phyloP scores from a whole-genome alignment of 2,113 vertebrate species.

The Calyptommatus sinebrachiatus region DNA sequence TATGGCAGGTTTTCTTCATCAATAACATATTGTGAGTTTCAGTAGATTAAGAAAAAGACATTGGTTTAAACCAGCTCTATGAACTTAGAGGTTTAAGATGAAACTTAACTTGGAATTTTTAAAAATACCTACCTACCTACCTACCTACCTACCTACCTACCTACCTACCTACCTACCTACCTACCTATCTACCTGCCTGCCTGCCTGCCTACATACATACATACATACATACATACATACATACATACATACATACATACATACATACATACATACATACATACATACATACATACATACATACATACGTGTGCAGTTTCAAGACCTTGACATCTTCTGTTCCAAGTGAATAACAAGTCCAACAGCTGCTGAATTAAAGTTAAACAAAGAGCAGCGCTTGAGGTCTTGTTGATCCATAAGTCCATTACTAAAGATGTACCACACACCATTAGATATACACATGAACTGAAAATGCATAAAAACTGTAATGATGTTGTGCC shows the following conservation, averaged over 20 bases:
- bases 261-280: too few relatives aligned
- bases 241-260: too few relatives aligned
- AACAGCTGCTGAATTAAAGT: neutral
- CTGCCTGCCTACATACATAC: too few relatives aligned
- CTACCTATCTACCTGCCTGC: too few relatives aligned
- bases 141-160: too few relatives aligned
- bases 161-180: too few relatives aligned
- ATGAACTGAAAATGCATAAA: neutral
- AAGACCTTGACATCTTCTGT: neutral
- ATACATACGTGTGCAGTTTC: neutral
- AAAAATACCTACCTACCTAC: neutral
- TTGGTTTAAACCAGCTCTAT: neutral
- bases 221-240: too few relatives aligned
- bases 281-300: too few relatives aligned
- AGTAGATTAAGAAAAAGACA: neutral
- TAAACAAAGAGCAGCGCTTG: too few relatives aligned
- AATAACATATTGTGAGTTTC: too few relatives aligned
- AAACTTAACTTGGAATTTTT: neutral
- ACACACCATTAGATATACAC: too few relatives aligned
- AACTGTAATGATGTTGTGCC: neutral
- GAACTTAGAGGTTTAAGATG: neutral
- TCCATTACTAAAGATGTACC: neutral
- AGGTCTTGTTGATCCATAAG: neutral
- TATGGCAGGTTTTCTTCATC: too few relatives aligned
- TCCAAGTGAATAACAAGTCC: neutral